Evolutionary conservation across 2,113 vertebrate genomes (phyloP), one percentile per base, ranked within the genome.

Genomic region (Sylvilagus bachmani): DNA sequence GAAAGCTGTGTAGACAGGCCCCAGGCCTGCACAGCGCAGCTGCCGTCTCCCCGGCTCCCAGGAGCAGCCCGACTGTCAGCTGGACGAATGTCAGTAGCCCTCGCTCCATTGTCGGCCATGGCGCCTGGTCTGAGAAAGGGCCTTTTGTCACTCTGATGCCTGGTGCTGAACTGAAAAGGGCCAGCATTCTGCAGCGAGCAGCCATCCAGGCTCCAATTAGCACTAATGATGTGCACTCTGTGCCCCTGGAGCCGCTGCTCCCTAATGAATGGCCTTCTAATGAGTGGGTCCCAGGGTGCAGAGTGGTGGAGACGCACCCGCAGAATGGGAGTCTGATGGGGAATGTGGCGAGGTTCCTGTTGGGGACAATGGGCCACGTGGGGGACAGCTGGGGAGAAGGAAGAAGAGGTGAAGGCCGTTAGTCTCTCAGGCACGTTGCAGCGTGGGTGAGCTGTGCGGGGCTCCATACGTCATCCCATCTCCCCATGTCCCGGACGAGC

Each of bases 21-120:
- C 8, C 19, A 55, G 13, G 1, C 8, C 0, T 0, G 12, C 44
- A 1, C 38, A 8, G 10, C 0, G 1, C 14, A 10, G n/a, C 90
- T 36, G 7, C 13, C 6, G 6, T 58, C 27, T 7, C 21, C 7
- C 62, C 2, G 6, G 2, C 5, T 31, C 10, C n/a, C 22, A 1
- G 0, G 19, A 4, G n/a, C 44, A 17, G 36, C 21, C 36, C n/a
- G 31, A 10, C 7, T 2, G 69, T 49, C 11, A 0, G 44, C 83
- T 67, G 4, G 36, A 80, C 75, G 33, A 25, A 1, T 44, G 17
- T 53, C 83, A 85, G 22, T 8, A 44, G 92, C 51, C n/a, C 3
- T 0, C 19, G 3, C 51, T 25, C 78, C 82, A 86, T 95, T 97
- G 93, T 95, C 66, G 36, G 0, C 55, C 0, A 11, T 51, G 94